phyloP scores from a whole-genome alignment of 2,888 invertebrate genomes.

The Drosophila percnosoma region DNA sequence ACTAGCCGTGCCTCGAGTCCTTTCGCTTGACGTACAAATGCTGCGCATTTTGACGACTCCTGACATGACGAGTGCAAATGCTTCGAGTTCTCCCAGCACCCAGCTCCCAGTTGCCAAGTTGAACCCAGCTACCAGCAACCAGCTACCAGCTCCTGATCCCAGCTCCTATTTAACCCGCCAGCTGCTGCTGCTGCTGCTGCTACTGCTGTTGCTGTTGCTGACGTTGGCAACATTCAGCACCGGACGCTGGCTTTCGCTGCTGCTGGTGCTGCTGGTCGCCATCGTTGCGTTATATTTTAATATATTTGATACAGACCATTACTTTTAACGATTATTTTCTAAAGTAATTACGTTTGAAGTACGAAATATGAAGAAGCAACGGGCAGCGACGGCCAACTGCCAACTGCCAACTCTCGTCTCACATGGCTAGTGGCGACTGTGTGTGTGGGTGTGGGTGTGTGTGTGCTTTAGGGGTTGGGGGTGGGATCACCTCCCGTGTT shows the following conservation, averaged over 20 bases:
- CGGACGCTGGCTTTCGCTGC: constrained; percentile 21
- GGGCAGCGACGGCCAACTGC: constrained; percentile 40
- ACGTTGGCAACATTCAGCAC: constrained; percentile 56
- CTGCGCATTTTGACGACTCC: constrained; percentile 72
- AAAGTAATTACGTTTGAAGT: constrained; percentile 83
- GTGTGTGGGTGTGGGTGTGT: neutral
- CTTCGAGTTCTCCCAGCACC: constrained; percentile 1
- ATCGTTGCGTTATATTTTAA: constrained; percentile 81
- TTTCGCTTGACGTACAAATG: constrained; percentile 64
- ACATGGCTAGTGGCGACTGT: constrained; percentile 53
- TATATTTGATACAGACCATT: constrained; percentile 84
- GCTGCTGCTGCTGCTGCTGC: neutral
- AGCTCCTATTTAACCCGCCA: neutral
- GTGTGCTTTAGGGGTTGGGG: neutral
- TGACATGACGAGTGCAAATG: constrained; percentile 79
- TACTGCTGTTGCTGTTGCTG: constrained; percentile 36
- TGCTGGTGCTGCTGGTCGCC: constrained; percentile 38
- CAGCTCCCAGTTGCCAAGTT: neutral
- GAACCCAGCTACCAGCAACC: neutral
- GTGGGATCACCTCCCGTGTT: constrained; percentile 21
- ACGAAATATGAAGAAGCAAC: constrained; percentile 79
- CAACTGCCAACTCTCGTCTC: constrained; percentile 38
- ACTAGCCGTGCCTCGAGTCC: constrained; percentile 37
- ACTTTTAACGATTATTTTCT: constrained; percentile 84
- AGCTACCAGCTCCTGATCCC: neutral